These are phyloP conservation scores for Rhynchopsitta pachyrhyncha DNA, from an alignment of 2,113 vertebrate species.

Conservation along the genomic window DNA sequence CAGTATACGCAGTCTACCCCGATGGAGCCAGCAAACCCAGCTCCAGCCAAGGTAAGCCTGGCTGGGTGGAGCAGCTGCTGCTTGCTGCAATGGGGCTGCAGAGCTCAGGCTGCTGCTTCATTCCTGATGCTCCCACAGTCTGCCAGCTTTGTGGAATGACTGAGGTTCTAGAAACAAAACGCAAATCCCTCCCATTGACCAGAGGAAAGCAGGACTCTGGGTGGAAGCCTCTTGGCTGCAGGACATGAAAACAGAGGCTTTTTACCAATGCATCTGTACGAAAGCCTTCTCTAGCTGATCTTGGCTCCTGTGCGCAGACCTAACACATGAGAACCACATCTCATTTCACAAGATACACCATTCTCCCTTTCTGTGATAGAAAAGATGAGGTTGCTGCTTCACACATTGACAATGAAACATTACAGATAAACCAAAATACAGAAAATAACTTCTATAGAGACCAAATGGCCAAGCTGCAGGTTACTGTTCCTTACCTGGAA, in stretches of 20 bases:
- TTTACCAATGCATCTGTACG: fast-evolving
- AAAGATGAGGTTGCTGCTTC: background rate
- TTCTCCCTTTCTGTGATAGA: background rate
- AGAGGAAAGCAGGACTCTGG: background rate
- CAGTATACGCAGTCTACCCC: constrained; percentile 29
- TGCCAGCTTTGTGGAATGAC: fast-evolving
- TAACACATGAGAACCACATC: fast-evolving
- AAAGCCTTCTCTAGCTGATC: background rate
- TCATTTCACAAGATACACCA: fast-evolving
- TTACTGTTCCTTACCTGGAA: background rate
- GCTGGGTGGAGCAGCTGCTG: fast-evolving
- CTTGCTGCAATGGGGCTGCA: background rate
- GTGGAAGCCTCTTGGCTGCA: background rate
- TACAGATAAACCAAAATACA: fast-evolving
- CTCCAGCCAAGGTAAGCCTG: constrained; percentile 21
- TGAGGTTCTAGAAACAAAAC: fast-evolving
- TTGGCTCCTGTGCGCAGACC: background rate
- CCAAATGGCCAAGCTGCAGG: background rate
- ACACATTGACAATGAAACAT: too few species aligned
- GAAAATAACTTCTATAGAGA: background rate
- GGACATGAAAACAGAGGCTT: fast-evolving
- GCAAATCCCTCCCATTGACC: fast-evolving
- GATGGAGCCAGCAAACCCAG: background rate
- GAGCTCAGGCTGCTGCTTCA: background rate
- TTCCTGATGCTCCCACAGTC: fast-evolving